phyloP scores from a whole-genome alignment of 2,888 invertebrate genomes.

The Drosophila formosana region DNA sequence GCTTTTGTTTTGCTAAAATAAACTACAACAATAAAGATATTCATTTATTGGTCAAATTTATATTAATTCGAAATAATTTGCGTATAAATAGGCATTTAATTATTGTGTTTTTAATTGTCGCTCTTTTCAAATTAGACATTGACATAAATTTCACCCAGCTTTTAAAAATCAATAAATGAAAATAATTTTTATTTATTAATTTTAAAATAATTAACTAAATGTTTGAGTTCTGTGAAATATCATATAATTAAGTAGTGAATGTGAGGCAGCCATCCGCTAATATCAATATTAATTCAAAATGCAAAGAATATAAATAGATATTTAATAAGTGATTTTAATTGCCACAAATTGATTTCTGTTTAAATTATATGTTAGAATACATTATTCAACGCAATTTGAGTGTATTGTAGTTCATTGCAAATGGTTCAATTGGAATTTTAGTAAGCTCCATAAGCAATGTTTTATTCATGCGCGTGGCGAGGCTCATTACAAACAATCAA shows the following conservation, averaged over 20 bases:
- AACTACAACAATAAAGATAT: too few species aligned
- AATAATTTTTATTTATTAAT: too few species aligned
- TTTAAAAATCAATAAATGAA: too few species aligned
- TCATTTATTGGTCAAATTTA: too few species aligned
- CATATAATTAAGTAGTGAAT: too few species aligned
- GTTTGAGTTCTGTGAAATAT: too few species aligned
- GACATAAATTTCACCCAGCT: too few species aligned
- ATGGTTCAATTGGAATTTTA: slow-evolving; percentile 25
- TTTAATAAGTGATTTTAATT: background rate
- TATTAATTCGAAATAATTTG: background rate
- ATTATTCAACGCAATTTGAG: background rate
- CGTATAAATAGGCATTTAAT: too few species aligned
- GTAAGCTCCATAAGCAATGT: slow-evolving; percentile 28
- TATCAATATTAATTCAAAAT: background rate
- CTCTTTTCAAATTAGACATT: too few species aligned
- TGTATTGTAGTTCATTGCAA: background rate
- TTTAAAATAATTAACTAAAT: too few species aligned
- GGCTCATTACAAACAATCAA: slow-evolving; percentile 72
- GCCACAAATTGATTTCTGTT: slow-evolving; percentile 1
- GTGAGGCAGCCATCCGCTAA: background rate
- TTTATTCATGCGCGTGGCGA: slow-evolving; percentile 51
- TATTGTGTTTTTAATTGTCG: too few species aligned
- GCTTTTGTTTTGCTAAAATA: too few species aligned
- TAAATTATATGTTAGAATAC: background rate
- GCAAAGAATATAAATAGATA: background rate